A percentile compares a stretch with the other conserved stretches of the same genome.
Evolutionary conservation across 2,888 invertebrate genomes (phyloP).

Genomic region (Nomada ruficornis): DNA sequence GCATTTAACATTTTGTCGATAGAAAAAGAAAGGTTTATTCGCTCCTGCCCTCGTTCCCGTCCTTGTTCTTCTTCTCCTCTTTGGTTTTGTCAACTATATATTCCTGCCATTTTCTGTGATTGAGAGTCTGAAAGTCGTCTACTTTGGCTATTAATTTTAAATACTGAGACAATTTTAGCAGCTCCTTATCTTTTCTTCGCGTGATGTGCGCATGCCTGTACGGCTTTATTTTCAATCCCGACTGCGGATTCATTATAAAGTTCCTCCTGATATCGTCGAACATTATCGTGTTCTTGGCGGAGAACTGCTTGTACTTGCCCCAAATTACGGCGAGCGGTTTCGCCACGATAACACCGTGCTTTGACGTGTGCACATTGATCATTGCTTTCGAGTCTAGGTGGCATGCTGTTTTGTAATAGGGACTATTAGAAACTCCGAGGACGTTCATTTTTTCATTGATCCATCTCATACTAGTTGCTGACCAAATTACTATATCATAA

Average conservation of each 20-base stretch:
- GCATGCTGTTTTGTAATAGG: slow-evolving; percentile 96
- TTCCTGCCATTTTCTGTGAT: slow-evolving; percentile 97
- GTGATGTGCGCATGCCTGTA: slow-evolving; percentile 96
- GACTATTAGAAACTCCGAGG: slow-evolving; percentile 93
- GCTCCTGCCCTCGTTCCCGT: slow-evolving; percentile 33
- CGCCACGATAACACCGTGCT: slow-evolving; percentile 96
- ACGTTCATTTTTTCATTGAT: slow-evolving; percentile 98
- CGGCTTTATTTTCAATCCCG: slow-evolving; percentile 95
- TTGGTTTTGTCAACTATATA: slow-evolving; percentile 86
- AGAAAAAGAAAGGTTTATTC: slow-evolving; percentile 35
- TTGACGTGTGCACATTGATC: slow-evolving; percentile 96
- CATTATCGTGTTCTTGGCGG: slow-evolving; percentile 97
- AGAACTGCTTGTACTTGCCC: slow-evolving; percentile 96
- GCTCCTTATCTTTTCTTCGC: slow-evolving; percentile 92
- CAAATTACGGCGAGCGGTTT: slow-evolving; percentile 98
- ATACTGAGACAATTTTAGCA: slow-evolving; percentile 92
- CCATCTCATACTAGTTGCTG: slow-evolving; percentile 99
- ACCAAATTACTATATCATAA: slow-evolving; percentile 99
- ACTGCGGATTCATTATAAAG: slow-evolving; percentile 98
- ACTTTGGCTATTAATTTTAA: slow-evolving; percentile 92
- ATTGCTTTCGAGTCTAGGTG: slow-evolving; percentile 96
- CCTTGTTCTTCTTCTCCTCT: slow-evolving; percentile 49
- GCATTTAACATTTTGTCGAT: slow-evolving; percentile 27
- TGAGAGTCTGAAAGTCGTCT: slow-evolving; percentile 92
- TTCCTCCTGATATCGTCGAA: slow-evolving; percentile 98